A percentile compares a stretch with the other conserved stretches of the same genome.
Conservation (phyloP, 2,797 vertebrate genomes). For the Enteromius radiatus region DNA sequence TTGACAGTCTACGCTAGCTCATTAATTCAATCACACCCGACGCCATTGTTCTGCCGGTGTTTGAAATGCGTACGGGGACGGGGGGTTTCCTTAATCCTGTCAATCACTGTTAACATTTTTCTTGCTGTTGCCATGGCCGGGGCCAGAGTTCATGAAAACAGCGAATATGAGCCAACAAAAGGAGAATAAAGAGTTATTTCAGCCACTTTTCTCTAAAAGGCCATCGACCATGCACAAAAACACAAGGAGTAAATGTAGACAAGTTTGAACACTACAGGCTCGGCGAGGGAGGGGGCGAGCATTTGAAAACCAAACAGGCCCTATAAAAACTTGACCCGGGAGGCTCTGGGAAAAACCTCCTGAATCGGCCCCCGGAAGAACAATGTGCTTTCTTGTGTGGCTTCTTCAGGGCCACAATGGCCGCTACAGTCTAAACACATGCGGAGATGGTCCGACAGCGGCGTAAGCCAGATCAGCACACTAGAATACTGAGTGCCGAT, state of each 20-base stretch:
- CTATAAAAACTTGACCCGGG: conserved; percentile 97
- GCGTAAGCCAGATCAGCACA: conserved; percentile 84
- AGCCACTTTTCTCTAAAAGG: conserved; percentile 91
- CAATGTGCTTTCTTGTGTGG: conserved; percentile 86
- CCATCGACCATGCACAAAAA: conserved; percentile 97
- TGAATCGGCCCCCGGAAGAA: conserved; percentile 92
- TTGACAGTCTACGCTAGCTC: conserved; percentile 98
- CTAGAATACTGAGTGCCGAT: conserved; percentile 79
- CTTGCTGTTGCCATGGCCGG: conserved; percentile 96
- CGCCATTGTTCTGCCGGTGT: conserved; percentile 98
- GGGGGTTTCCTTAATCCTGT: conserved; percentile 96
- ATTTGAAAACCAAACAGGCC: conserved; percentile 97
- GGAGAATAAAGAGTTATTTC: conserved; percentile 99
- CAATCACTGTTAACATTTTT: conserved; percentile 99
- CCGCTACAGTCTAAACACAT: conserved; percentile 91
- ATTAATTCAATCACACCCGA: conserved; percentile 99
- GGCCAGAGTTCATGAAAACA: conserved; percentile 99
- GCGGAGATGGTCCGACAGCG: conserved; percentile 83
- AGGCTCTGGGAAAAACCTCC: conserved; percentile 98
- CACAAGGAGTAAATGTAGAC: conserved; percentile 98
- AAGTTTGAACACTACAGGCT: conserved; percentile 91
- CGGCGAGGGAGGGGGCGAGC: conserved; percentile 82
- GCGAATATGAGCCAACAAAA: conserved; percentile 98
- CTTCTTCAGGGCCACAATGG: conserved; percentile 88
- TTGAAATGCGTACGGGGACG: conserved; percentile 98